Percentiles rank a stretch among this genome's conserved stretches.
phyloP scores from a whole-genome alignment of 2,797 vertebrate species.

The Phataginus tetradactyla region DNA sequence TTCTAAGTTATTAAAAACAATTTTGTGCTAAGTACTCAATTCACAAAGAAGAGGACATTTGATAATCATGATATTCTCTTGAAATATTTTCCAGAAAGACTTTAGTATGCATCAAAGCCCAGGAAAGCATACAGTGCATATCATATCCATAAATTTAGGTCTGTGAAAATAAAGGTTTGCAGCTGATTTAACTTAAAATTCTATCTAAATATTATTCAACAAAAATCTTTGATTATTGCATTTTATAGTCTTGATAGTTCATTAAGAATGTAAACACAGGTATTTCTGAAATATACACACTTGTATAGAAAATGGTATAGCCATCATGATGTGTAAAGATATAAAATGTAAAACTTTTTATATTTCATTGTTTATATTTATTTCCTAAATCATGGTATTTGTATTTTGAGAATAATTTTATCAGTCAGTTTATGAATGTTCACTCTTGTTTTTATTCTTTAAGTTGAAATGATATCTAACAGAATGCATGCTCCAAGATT shows the following conservation, averaged over 20 bases:
- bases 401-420: constrained; percentile 14
- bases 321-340: constrained; percentile 70
- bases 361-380: constrained; percentile 73
- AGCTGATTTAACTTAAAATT: neutral
- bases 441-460: neutral
- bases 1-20: neutral
- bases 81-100: neutral
- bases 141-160: neutral
- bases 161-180: neutral
- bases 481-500: neutral
- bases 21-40: neutral
- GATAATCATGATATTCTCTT: neutral
- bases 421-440: neutral
- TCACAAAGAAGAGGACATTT: neutral
- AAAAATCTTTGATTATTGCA: neutral
- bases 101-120: neutral
- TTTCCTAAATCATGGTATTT: constrained; percentile 8
- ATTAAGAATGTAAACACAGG: constrained; percentile 34
- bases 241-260: neutral
- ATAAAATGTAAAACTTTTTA: constrained; percentile 70
- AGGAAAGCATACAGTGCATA: neutral
- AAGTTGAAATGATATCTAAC: neutral
- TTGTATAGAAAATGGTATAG: constrained; percentile 63
- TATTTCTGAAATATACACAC: constrained; percentile 15
- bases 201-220: neutral